These are phyloP conservation scores for Calyptomena viridis DNA, from an alignment of 2,113 vertebrate genomes.

Conservation along the genomic window DNA sequence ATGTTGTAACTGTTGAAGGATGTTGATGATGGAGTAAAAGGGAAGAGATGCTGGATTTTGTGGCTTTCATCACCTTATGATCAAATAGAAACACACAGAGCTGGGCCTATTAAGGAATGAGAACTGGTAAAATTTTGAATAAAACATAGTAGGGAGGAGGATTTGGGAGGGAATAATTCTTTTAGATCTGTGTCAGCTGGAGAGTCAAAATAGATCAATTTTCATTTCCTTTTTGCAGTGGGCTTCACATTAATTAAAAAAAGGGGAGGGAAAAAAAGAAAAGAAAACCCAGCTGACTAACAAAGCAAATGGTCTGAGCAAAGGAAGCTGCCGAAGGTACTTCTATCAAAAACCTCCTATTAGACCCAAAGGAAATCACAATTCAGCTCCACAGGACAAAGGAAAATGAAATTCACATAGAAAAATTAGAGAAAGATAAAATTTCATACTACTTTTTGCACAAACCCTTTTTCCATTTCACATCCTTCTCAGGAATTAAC, in stretches of 20 bases:
- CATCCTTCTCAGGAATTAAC: not conserved
- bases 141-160: not conserved
- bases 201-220: not conserved
- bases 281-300: not conserved
- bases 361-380: not conserved
- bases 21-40: not conserved
- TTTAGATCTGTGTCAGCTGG: not conserved
- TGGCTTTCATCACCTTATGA: not conserved
- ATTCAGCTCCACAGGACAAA: not conserved
- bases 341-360: not conserved
- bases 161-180: not conserved
- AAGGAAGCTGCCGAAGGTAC: not conserved
- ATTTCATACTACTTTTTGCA: not conserved
- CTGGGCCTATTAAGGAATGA: not conserved
- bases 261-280: not conserved
- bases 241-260: constrained; percentile 1
- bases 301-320: not conserved
- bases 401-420: not conserved
- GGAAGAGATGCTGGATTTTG: not conserved
- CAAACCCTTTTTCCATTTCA: not conserved
- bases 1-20: not conserved
- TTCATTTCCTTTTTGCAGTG: not conserved
- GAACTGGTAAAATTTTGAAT: not conserved
- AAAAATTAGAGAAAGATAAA: not conserved
- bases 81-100: not conserved